Evolutionary conservation across 2,797 vertebrate genomes (phyloP).

Genomic region (Parambassis ranga): DNA sequence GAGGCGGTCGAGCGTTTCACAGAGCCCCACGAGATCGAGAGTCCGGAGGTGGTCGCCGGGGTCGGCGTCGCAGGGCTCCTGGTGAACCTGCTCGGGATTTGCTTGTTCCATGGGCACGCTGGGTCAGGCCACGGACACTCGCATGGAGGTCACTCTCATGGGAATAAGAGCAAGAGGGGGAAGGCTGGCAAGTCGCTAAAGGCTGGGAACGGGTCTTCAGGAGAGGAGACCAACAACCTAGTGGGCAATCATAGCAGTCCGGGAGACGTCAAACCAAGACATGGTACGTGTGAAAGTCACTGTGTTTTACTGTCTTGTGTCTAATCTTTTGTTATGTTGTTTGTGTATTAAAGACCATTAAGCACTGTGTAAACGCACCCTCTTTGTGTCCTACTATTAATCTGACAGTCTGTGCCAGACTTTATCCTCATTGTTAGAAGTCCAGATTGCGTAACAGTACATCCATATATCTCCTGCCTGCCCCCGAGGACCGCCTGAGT

Average conservation of each 20-base stretch:
- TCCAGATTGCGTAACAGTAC: slow-evolving; percentile 38
- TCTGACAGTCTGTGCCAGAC: not conserved
- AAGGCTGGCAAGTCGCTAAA: slow-evolving; percentile 70
- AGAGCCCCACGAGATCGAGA: slow-evolving; percentile 91
- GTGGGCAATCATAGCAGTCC: slow-evolving; percentile 86
- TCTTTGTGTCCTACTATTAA: not conserved
- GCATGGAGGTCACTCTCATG: slow-evolving; percentile 80
- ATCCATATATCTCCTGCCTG: not conserved
- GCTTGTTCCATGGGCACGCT: slow-evolving; percentile 92
- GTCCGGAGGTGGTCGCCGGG: slow-evolving; percentile 85
- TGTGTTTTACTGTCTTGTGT: not conserved
- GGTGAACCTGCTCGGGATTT: slow-evolving; percentile 91
- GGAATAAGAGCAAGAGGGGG: slow-evolving; percentile 70
- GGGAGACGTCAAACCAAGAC: slow-evolving; percentile 75
- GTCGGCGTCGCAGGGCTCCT: slow-evolving; percentile 90
- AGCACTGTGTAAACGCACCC: not conserved
- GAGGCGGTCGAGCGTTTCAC: slow-evolving; percentile 95
- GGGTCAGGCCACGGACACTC: slow-evolving; percentile 83
- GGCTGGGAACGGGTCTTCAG: slow-evolving; percentile 67
- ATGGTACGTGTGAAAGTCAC: slow-evolving; percentile 41
- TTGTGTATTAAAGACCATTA: not conserved
- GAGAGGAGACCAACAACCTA: slow-evolving; percentile 93
- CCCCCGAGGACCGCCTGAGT: not conserved
- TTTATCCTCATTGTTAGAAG: slow-evolving; percentile 27
- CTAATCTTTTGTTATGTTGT: not conserved